Base-by-base conservation (phyloP, 2,888 invertebrate species). In the Glaucopsyche alexis region DNA sequence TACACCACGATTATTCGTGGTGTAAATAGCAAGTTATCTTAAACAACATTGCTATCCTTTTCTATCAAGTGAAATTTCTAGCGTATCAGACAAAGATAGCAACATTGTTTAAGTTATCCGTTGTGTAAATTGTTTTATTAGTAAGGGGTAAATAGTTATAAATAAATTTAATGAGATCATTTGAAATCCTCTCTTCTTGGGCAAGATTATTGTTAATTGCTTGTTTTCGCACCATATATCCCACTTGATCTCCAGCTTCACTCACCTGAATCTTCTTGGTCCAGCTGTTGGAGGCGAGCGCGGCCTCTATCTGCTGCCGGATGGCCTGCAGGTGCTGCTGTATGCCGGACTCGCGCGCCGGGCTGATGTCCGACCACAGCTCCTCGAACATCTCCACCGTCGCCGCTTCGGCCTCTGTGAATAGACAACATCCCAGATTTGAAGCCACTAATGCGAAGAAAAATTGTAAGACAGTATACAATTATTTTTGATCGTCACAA, bases 341-440 rank as follows among this genome's bases (percentile, higher is more conserved):
- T 77, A 98, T 95, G 60, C 97, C 98, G 70, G 94, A 95, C 89
- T 97, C 98, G 0, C 95, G 95, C n/a, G 96, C 96, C n/a, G 97
- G 97, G 76, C 97, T 96, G 49, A 97, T 95, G 82, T 98, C 98
- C 67, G 95, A 94, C 98, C 98, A 98, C 60, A 98, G 94, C 83
- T 98, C 98, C 76, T 96, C 96, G 95, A 97, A 98, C 76, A 96
- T 89, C 81, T 96, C 96, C 76, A 96, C 93, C 13, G 95, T 95
- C 7, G 83, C 78, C 0, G 88, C 84, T n/a, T 91, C 91, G 87
- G 49, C 11, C 29, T 70, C 49, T 67, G 16, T 70, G 7, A 38
- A 19, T 9, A 74, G 66, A 40, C 16, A 52, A 55, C n/a, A 47
- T 29, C 29, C 29, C 29, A 29, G 29, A 29, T 29, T 29, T 2